Percentiles rank a stretch among this genome's conserved stretches.
phyloP scores from a whole-genome alignment of 1,140 invertebrate species.

The Euwallacea similis region DNA sequence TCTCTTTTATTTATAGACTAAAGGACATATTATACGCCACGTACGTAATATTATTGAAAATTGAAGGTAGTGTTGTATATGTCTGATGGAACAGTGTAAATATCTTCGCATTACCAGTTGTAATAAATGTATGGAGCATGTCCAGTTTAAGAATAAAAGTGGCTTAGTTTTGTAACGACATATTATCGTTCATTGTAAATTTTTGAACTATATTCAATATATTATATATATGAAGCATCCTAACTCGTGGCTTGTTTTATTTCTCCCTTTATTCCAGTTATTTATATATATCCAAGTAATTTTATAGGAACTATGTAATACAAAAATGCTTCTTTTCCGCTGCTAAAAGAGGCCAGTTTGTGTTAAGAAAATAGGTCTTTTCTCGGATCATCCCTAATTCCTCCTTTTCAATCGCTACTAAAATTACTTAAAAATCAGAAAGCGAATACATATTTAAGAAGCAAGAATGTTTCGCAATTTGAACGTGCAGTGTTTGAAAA shows the following conservation, averaged over 20 bases:
- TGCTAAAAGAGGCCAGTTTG: too few species aligned
- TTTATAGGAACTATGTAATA: too few species aligned
- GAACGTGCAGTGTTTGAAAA: too few species aligned
- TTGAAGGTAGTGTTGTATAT: conserved; percentile 18
- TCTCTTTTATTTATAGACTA: conserved; percentile 22
- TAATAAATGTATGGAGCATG: conserved; percentile 31
- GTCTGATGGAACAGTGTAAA: conserved; percentile 34
- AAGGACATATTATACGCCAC: conserved; percentile 28
- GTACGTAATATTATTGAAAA: conserved; percentile 29
- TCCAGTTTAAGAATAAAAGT: conserved; percentile 33
- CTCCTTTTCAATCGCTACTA: too few species aligned
- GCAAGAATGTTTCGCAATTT: too few species aligned
- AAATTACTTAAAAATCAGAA: too few species aligned
- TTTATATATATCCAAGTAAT: too few species aligned
- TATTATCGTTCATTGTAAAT: conserved; percentile 37
- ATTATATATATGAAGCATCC: conserved; percentile 39
- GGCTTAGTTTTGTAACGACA: conserved; percentile 40
- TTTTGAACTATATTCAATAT: conserved; percentile 39
- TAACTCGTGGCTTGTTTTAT: conserved; percentile 20
- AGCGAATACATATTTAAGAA: too few species aligned
- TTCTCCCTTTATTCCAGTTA: not conserved
- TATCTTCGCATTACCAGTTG: conserved; percentile 32
- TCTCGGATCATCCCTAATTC: too few species aligned
- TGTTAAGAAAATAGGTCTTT: too few species aligned
- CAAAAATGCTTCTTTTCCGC: too few species aligned